Evolutionary conservation across 92 coral and sea anemone species (phyloP), one percentile per base, ranked within the genome.

Genomic region (Phymanthus crucifer): DNA sequence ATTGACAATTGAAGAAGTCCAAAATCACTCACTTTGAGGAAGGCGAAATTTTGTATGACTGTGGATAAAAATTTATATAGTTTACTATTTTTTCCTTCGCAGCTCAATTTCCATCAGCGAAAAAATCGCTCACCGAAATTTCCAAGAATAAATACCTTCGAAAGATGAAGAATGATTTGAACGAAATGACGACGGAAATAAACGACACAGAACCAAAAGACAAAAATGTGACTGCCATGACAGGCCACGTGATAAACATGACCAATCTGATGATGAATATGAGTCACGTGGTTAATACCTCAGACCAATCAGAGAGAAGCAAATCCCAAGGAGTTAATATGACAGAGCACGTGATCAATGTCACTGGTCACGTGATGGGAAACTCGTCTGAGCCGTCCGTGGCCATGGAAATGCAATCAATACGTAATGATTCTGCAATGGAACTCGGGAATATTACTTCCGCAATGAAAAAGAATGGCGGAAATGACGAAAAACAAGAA

Each of bases 231-330:
- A 73, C 18, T 1, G 26, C 47, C 32, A 73, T 2, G 17, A 36
- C 35, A 70, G 45, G 36, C 0, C 74, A 70, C 74, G 23, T 70
- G 50, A 34, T 23, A 70, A 70, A 34, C 6, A 34, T 26, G 21
- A 34, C 74, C 38, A 34, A 70, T 70, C 43, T 35, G 10, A 40
- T 70, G 2, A 70, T 34, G 43, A 70, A 70, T 34, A 70, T n/a
- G 24, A 40, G 61, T 54, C 64, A 54, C 64, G 31, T 8, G 29
- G 31, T 21, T 54, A 54, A 54, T 24, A 29, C 64, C 1, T 54
- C 64, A 3, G 10, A 24, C 64, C 64, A 54, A 54, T 54, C 64
- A 54, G 8, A 9, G 64, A 54, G 27, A 21, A 8, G 27, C 8
- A 21, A 21, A 72, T 7, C n/a, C 26, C 57, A 40, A 10, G 61